Evolutionary conservation across 1,140 invertebrate genomes (phyloP).

Genomic region (Fragariocoptes setiger): DNA sequence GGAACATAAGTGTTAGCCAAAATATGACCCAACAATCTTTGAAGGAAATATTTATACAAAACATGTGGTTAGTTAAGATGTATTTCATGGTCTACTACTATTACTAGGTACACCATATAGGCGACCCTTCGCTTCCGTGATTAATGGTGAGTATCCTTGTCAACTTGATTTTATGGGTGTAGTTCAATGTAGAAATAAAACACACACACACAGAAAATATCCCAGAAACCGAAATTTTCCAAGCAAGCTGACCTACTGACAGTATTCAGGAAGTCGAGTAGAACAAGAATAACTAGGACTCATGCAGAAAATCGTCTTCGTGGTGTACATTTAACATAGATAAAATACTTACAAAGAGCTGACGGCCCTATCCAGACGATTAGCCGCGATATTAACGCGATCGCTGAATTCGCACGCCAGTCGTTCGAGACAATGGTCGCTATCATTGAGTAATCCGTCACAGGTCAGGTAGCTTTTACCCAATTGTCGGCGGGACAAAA

Average conservation of each 20-base stretch:
- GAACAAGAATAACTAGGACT: neutral
- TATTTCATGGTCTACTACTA: neutral
- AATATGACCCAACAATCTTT: conserved; percentile 13
- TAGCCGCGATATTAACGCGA: conserved; percentile 14
- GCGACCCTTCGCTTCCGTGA: neutral
- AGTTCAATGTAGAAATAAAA: no score
- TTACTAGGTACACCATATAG: neutral
- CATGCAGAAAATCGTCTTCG: neutral
- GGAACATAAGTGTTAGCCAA: conserved; percentile 12
- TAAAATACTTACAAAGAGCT: conserved; percentile 14
- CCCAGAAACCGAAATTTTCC: neutral
- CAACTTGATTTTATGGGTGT: no score
- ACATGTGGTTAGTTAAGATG: conserved; percentile 8
- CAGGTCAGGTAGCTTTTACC: conserved; percentile 14
- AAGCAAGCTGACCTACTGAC: neutral
- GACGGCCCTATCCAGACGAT: conserved; percentile 11
- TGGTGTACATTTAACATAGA: neutral
- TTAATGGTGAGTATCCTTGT: no score
- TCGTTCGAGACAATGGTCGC: conserved; percentile 15
- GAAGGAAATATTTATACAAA: conserved; percentile 13
- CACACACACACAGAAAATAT: no score
- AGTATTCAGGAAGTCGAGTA: neutral
- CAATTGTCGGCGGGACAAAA: no score
- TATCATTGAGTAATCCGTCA: conserved; percentile 12
- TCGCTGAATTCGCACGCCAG: conserved; percentile 18